Evolutionary conservation across 2,888 invertebrate species (phyloP), one percentile per base, ranked within the genome.

Genomic region (Philhelius pedissequus): DNA sequence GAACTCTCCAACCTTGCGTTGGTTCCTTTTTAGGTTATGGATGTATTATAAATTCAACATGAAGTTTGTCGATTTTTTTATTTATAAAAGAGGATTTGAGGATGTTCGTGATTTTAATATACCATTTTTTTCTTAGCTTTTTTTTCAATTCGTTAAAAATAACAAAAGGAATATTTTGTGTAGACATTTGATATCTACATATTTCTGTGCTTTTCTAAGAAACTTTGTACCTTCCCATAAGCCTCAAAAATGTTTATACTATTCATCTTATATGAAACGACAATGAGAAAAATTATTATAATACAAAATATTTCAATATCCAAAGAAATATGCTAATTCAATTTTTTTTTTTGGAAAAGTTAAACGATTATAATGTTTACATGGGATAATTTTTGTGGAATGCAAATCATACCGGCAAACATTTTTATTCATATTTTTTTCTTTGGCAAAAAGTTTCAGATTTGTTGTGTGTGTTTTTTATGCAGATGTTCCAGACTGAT

Each of bases 311-410:
- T 45, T 8, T 32, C 32, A 64, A 64, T 30, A 22, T 40, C 15
- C 38, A 38, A 35, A 30, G 9, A 25, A 60, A 77, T 20, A 60
- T 71, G 45, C 62, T 30, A 64, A 64, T 77, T 73, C 25, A 73
- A 62, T 77, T 66, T 66, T 71, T 54, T n/a, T 64, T 3, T 48
- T 18, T 20, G 13, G 20, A 71, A 52, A 73, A 73, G 71, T 77
- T 48, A 22, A 73, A 43, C 77, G 81, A 77, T 82, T 77, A 68
- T 45, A 77, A 71, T 77, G 60, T 82, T 82, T 71, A 66, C 71
- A 77, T 50, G 52, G 43, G 45, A 43, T 66, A 38, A 66, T 71
- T 50, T 60, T 9, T 40, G 45, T 38, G 20, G 52, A 48, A 52
- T 35, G 45, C 30, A 45, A 40, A 45, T 56, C 4, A 38, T 38